Evolutionary conservation across 2,113 vertebrate species (phyloP).

Genomic region (Thunnus thynnus): DNA sequence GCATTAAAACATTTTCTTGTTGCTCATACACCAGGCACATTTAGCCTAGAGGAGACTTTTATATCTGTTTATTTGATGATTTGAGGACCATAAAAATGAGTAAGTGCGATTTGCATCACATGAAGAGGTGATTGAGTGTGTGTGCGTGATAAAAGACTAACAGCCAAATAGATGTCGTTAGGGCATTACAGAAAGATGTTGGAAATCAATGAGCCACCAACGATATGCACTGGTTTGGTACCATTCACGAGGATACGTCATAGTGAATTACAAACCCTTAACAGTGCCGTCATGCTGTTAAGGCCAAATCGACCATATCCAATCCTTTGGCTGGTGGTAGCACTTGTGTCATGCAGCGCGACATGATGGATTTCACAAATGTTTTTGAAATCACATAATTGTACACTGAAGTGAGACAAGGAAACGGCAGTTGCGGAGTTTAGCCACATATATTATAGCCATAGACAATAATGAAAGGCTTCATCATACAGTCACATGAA

Average conservation of each 20-base stretch:
- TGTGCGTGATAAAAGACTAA: constrained; percentile 47
- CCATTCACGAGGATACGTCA: constrained; percentile 61
- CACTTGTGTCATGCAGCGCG: constrained; percentile 51
- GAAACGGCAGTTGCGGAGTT: constrained; percentile 51
- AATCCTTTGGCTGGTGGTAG: constrained; percentile 69
- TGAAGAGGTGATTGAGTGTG: constrained; percentile 54
- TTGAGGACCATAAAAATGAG: constrained; percentile 50
- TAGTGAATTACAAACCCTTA: constrained; percentile 64
- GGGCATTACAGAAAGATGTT: constrained; percentile 36
- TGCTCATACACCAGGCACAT: constrained; percentile 26
- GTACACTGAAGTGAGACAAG: constrained; percentile 52
- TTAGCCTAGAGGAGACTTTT: constrained; percentile 33
- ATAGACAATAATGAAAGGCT: constrained; percentile 74
- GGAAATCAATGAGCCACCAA: constrained; percentile 40
- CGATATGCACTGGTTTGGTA: constrained; percentile 41
- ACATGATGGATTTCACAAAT: constrained; percentile 72
- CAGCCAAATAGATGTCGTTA: constrained; percentile 31
- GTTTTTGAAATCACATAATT: constrained; percentile 58
- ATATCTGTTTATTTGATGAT: constrained; percentile 59
- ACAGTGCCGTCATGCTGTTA: constrained; percentile 65
- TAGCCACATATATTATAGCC: constrained; percentile 68
- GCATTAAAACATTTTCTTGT: constrained; percentile 53
- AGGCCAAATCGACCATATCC: constrained; percentile 62
- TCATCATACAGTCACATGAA: constrained; percentile 82
- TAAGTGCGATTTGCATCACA: constrained; percentile 32